Conservation (phyloP, 2,797 vertebrate genomes). For the Molossus molossus region DNA sequence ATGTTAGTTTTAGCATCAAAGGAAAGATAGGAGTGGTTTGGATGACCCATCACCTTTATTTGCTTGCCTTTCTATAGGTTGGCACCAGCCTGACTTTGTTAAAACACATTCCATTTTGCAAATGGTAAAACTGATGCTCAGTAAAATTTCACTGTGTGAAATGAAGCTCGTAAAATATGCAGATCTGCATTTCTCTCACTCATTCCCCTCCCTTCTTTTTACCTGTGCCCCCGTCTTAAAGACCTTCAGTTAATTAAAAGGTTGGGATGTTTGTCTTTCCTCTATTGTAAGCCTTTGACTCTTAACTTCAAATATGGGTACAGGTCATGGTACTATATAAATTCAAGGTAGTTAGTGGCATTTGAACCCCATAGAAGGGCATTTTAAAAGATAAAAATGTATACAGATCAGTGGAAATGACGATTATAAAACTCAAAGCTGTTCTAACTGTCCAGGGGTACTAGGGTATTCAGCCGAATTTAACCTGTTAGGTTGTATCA, state of each 20-base stretch:
- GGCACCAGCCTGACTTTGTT: neutral
- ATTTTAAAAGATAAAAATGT: constrained; percentile 63
- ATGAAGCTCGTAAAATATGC: neutral
- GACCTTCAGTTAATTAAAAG: neutral
- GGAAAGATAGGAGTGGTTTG: neutral
- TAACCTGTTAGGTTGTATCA: constrained; percentile 19
- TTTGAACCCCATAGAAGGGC: constrained; percentile 4
- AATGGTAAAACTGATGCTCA: neutral
- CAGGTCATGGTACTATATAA: constrained; percentile 18
- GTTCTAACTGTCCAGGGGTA: neutral
- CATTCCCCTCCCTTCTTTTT: neutral
- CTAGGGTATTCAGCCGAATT: neutral
- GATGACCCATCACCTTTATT: neutral
- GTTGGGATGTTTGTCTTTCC: neutral
- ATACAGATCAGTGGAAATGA: constrained; percentile 43
- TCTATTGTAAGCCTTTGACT: neutral
- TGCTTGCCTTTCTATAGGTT: constrained; percentile 23
- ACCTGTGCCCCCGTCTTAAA: neutral
- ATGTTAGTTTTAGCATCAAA: constrained; percentile 44
- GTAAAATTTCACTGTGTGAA: neutral
- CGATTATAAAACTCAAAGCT: constrained; percentile 58
- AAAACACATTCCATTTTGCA: constrained; percentile 20
- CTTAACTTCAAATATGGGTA: neutral
- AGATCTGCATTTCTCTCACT: neutral
- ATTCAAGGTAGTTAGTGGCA: constrained; percentile 39